Evolutionary conservation across 2,797 vertebrate genomes (phyloP).

Genomic region (Lutjanus argentimaculatus): DNA sequence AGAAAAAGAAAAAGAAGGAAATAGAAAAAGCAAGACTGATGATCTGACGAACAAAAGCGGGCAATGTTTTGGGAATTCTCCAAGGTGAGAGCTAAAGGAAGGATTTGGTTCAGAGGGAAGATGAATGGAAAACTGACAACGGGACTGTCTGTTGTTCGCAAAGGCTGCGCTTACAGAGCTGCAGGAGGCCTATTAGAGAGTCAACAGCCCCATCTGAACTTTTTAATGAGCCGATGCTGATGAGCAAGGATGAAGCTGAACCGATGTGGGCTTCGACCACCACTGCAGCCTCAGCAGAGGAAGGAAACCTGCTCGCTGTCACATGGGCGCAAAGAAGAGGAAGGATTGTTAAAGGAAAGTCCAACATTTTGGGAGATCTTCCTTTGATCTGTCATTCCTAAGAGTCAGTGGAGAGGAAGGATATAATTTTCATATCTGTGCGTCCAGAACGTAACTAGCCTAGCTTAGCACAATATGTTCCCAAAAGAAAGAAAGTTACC

Average conservation of each 20-base stretch:
- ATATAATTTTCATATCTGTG: background rate
- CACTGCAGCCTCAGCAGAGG: background rate
- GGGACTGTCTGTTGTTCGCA: conserved; percentile 37
- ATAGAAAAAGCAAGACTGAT: conserved; percentile 31
- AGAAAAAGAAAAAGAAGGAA: conserved; percentile 3
- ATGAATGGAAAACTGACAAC: conserved; percentile 45
- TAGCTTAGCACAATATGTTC: background rate
- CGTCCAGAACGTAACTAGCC: background rate
- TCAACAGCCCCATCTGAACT: conserved; percentile 22
- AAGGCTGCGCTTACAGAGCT: conserved; percentile 50
- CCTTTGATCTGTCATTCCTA: too few relatives aligned
- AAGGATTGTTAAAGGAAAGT: background rate
- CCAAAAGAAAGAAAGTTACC: background rate
- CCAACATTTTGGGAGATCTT: too few relatives aligned
- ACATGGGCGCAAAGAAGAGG: background rate
- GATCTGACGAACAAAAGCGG: conserved; percentile 66
- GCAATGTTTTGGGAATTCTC: conserved; percentile 64
- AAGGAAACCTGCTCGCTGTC: background rate
- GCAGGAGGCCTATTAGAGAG: conserved; percentile 56
- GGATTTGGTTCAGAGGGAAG: conserved; percentile 49
- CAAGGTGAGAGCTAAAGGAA: conserved; percentile 58
- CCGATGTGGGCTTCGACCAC: background rate
- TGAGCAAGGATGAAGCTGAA: conserved; percentile 5
- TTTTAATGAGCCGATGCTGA: conserved; percentile 44
- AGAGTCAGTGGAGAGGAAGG: background rate